Base-by-base conservation (phyloP, 2,888 invertebrate species). In the Argynnis bischoffii region DNA sequence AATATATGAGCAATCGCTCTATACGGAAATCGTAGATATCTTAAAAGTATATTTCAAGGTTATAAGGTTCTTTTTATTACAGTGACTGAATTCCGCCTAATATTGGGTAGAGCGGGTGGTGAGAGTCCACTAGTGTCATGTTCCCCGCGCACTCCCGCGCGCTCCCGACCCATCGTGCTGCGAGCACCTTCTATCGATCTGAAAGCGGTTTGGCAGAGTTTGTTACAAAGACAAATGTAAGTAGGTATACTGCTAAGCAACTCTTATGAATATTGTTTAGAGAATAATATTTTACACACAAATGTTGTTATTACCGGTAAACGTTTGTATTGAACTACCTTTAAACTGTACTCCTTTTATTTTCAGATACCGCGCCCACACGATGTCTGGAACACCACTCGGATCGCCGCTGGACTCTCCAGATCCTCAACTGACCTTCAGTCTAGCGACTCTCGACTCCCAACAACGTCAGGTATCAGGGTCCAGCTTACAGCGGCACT, bases 161-260 rank as follows among this genome's bases (percentile, higher is more conserved):
- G 95, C 63, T 94, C 95, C 76, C 93, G 96, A 76, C 95, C 96
- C 21, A 89, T 97, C 15, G 94, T 96, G 1, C 86, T 98, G 15
- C 92, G 97, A 63, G 97, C 97, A 1, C 97, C 97, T 0, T 97
- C 96, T 1, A 94, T 96, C 69, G 97, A 97, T 83, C 88, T 97
- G 51, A 98, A 98, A 83, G 97, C 97, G 50, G 97, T 97, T 11
- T 98, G 97, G 97, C 97, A 97, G 88, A 97, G 97, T 86, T 93
- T 97, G 67, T 93, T 98, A 31, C 97, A 97, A 80, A 93, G 97
- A 72, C 97, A 97, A 92, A 97, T 97, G 97, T 97, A 88, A 95
- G 95, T 97, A 88, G 95, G 95, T 93, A 54, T 6, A 54, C 35
- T 13, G 47, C 6, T 6, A 31, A 31, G 31, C 35, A 26, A 26